phyloP scores from a whole-genome alignment of 2,113 vertebrate genomes.

The Rhinichthys klamathensis region DNA sequence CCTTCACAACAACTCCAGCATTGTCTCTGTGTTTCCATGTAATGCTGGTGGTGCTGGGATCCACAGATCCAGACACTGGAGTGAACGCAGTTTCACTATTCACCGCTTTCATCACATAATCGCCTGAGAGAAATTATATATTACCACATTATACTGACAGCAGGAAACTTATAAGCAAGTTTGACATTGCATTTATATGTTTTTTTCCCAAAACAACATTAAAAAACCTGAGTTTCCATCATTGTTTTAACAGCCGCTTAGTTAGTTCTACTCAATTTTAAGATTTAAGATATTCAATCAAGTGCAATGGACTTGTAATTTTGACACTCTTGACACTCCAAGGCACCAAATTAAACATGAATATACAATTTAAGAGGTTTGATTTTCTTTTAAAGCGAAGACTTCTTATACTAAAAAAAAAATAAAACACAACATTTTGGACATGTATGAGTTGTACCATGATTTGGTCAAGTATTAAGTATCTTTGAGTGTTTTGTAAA shows the following conservation, averaged over 20 bases:
- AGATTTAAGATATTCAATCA: background rate
- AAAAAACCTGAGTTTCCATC: background rate
- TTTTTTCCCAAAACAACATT: background rate
- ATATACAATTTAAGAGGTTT: background rate
- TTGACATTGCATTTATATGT: background rate
- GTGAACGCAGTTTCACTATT: background rate
- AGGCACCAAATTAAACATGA: background rate
- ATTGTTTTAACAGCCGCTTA: no score
- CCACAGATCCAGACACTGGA: background rate
- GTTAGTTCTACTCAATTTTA: background rate
- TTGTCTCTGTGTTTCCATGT: slow-evolving; percentile 13
- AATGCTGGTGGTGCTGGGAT: background rate
- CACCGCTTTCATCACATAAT: background rate
- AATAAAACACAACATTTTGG: background rate
- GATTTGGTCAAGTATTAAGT: background rate
- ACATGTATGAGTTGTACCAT: background rate
- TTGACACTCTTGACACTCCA: background rate
- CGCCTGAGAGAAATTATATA: background rate
- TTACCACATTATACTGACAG: background rate
- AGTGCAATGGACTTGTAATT: background rate
- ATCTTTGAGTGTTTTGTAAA: background rate
- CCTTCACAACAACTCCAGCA: background rate
- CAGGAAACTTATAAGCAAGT: background rate
- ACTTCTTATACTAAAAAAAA: background rate
- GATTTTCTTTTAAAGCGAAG: background rate